Base-by-base conservation (phyloP, 1,140 invertebrate genomes). In the Oedothorax gibbosus region DNA sequence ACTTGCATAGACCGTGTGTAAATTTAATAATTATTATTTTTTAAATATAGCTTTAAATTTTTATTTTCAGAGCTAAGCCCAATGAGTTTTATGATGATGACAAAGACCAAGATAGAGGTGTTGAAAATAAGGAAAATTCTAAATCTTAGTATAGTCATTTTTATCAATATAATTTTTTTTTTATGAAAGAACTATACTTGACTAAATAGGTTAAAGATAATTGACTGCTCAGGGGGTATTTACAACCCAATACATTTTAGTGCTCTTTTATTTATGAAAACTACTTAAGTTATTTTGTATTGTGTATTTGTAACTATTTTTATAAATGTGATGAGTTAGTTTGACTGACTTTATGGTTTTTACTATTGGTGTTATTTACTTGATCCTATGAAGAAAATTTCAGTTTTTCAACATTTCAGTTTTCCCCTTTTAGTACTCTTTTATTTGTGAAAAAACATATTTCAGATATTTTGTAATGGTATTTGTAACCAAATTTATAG, bases 81-180 rank as follows among this genome's bases (percentile, higher is more conserved):
- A 98, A 97, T 90, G 97, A 99, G 91, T 99, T 96, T 91, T 98
- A 95, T 89, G 95, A 97, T 87, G 96, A 96, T 21, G 97, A 99
- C 15, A 92, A 91, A 87, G 92, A 92, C 87, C 91, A 92, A 87
- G 92, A 92, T 86, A 91, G 89, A 87, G 90, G 90, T 82, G 88
- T 87, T 85, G 90, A 80, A 2, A 35, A 51, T 20, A 12, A 68
- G 53, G 60, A 53, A 51, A 71, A 54, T 49, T 18, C 7, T 71
- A n/a, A 71, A 5, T 18, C 54, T 69, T 35, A 21, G n/a, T 69
- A 5, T 53, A 53, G 54, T 50, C 14, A 20, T 14, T 3, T 53
- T 53, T 53, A 71, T 71, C 20, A 18, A 53, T 71, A 21, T 71
- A 9, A 71, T 71, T 9, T 69, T 7, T 49, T 15, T 35, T 5